Conservation (phyloP, 37 sponge, comb jelly and placozoan species). For the Halisarca cf. caerulea region DNA sequence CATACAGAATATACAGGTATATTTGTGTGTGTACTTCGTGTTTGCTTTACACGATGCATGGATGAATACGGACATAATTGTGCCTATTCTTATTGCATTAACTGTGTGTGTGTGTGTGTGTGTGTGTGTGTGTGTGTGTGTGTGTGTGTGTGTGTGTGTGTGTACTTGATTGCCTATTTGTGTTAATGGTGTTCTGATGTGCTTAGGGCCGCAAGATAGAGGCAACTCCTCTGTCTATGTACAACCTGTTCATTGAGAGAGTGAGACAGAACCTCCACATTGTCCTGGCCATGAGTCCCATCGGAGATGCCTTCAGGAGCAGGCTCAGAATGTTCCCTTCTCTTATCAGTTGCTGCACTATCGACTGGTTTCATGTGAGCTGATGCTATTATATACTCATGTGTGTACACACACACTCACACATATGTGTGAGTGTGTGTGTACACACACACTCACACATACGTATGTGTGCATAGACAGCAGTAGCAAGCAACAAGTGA, state of each 20-base stretch:
- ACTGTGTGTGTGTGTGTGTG: background rate
- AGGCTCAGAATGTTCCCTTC: conserved; percentile 97
- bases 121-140: conserved; percentile 4
- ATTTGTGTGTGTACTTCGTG: background rate
- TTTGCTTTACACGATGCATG: background rate
- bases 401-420: no score
- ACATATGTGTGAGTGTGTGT: no score
- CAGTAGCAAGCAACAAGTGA: no score
- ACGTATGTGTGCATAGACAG: no score
- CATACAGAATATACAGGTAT: background rate
- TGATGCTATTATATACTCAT: background rate
- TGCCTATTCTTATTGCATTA: background rate
- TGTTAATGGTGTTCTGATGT: background rate
- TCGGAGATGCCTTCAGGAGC: conserved; percentile 95
- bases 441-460: no score
- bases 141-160: background rate
- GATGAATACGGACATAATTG: background rate
- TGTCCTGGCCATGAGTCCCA: conserved; percentile 94
- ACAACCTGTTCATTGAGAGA: conserved; percentile 96
- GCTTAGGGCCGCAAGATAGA: conserved; percentile 83
- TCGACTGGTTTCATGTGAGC: conserved; percentile 96
- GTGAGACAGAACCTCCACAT: conserved; percentile 94
- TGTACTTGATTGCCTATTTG: background rate
- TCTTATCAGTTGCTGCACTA: conserved; percentile 98
- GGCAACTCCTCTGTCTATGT: conserved; percentile 91